These are phyloP conservation scores for Diplodus sargus DNA, from an alignment of 2,797 vertebrate species.

Conservation along the genomic window DNA sequence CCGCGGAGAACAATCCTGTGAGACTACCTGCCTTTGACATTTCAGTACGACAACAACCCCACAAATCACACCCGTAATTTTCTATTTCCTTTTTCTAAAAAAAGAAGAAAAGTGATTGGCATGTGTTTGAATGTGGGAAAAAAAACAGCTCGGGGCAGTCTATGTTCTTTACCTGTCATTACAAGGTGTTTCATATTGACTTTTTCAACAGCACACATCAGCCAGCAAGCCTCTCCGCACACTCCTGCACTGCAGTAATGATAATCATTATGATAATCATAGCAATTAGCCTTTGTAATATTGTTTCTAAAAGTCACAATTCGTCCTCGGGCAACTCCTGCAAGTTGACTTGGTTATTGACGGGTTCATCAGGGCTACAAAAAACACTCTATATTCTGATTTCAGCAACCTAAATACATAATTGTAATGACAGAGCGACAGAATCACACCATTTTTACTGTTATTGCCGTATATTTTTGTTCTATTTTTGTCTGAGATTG, in stretches of 20 bases:
- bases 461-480: background rate
- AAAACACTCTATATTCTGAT: slow-evolving; percentile 10
- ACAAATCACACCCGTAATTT: slow-evolving; percentile 81
- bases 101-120: slow-evolving; percentile 79
- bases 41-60: slow-evolving; percentile 75
- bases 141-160: slow-evolving; percentile 73
- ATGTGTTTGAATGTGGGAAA: slow-evolving; percentile 70
- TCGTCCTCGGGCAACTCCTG: slow-evolving; percentile 53
- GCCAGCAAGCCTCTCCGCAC: slow-evolving; percentile 36
- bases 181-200: slow-evolving; percentile 83
- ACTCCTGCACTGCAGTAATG: slow-evolving; percentile 62
- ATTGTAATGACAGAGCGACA: background rate
- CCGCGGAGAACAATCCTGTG: slow-evolving; percentile 70
- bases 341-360: slow-evolving; percentile 64
- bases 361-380: slow-evolving; percentile 43
- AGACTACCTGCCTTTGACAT: slow-evolving; percentile 78
- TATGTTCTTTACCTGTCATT: slow-evolving; percentile 84
- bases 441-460: background rate
- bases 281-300: slow-evolving; percentile 80
- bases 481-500: background rate
- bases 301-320: slow-evolving; percentile 77
- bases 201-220: slow-evolving; percentile 66
- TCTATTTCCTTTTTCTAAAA: slow-evolving; percentile 74
- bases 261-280: slow-evolving; percentile 80
- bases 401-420: slow-evolving; percentile 2